Conservation (phyloP, 2,888 invertebrate genomes). For the Drosophila antonietae region DNA sequence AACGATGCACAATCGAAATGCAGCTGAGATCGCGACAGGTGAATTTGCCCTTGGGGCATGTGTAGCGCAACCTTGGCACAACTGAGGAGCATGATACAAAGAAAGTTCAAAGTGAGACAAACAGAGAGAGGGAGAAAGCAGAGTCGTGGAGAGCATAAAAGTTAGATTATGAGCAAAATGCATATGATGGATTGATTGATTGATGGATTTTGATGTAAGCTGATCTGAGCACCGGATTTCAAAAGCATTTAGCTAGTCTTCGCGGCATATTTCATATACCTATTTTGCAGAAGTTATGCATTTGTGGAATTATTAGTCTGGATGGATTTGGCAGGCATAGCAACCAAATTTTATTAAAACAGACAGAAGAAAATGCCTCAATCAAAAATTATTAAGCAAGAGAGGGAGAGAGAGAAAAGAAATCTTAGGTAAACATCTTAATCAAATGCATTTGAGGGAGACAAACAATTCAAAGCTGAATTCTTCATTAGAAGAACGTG, state of each 20-base stretch:
- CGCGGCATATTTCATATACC: too few species aligned
- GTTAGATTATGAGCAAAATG: slow-evolving; percentile 21
- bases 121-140: background rate
- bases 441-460: too few species aligned
- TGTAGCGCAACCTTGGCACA: slow-evolving; percentile 81
- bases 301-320: too few species aligned
- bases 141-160: background rate
- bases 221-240: slow-evolving; percentile 10
- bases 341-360: too few species aligned
- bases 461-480: background rate
- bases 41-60: slow-evolving; percentile 86
- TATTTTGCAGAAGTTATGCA: too few species aligned
- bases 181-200: slow-evolving; percentile 19
- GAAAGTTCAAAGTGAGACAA: slow-evolving; percentile 6
- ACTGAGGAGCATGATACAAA: slow-evolving; percentile 57
- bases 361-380: background rate
- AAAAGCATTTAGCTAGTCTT: background rate
- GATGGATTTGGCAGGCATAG: too few species aligned
- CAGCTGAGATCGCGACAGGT: slow-evolving; percentile 91
- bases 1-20: slow-evolving; percentile 88
- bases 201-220: slow-evolving; percentile 10
- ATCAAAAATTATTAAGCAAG: background rate
- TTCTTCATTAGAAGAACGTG: too few species aligned
- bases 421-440: too few species aligned
- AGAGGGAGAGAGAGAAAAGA: background rate